These are phyloP conservation scores for Alcedo quadribrachys DNA, from an alignment of 2,797 vertebrate species.

Conservation along the genomic window DNA sequence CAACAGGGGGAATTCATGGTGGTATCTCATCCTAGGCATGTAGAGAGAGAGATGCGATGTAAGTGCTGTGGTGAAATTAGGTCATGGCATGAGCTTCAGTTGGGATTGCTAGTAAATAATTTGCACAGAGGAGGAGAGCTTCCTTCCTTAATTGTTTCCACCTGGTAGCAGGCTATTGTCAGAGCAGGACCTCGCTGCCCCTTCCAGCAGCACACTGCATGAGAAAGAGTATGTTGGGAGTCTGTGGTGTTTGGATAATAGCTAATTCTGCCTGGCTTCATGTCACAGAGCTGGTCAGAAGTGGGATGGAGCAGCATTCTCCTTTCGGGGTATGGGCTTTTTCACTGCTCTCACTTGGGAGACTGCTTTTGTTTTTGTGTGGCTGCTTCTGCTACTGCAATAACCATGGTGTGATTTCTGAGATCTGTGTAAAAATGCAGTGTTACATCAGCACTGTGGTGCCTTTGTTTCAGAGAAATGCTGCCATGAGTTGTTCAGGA, in stretches of 20 bases:
- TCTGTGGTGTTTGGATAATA: not conserved
- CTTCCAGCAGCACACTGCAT: not conserved
- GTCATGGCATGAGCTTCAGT: not conserved
- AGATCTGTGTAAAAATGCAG: slow-evolving; percentile 1
- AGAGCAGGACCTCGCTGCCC: slow-evolving; percentile 31
- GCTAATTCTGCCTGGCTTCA: not conserved
- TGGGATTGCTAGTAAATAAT: slow-evolving; percentile 53
- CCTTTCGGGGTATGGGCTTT: not conserved
- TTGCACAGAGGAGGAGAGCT: slow-evolving; percentile 32
- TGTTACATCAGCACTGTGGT: not conserved
- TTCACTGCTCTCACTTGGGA: slow-evolving; percentile 15
- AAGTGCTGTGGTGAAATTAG: slow-evolving; percentile 34
- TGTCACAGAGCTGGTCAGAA: slow-evolving; percentile 12
- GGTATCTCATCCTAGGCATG: not conserved
- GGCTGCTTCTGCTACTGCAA: not conserved
- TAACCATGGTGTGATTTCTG: slow-evolving; percentile 25
- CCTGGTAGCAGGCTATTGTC: slow-evolving; percentile 57
- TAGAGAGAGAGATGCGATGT: not conserved
- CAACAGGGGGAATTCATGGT: not conserved
- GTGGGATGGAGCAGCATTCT: not conserved
- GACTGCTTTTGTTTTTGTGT: not conserved
- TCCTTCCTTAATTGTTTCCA: slow-evolving; percentile 71
- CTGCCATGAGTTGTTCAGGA: not conserved
- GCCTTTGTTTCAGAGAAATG: not conserved
- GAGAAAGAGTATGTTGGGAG: not conserved